A percentile compares a stretch with the other conserved stretches of the same genome.
These are phyloP conservation scores for Elephantulus edwardii DNA, from an alignment of 2,113 vertebrate species.

Conservation along the genomic window DNA sequence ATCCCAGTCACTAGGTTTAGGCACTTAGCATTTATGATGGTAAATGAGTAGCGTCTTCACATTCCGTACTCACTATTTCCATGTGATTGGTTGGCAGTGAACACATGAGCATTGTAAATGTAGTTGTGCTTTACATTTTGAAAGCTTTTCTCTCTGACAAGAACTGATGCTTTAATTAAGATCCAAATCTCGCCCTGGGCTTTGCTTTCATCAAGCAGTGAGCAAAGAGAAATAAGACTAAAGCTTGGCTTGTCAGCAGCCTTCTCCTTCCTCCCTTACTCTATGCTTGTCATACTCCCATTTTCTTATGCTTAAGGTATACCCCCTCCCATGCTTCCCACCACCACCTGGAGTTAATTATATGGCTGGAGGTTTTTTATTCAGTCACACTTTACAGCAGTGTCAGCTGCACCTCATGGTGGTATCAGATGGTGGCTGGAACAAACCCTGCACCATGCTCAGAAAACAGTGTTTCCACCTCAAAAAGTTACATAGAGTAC, in stretches of 20 bases:
- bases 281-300: background rate
- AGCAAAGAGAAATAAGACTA: background rate
- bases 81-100: background rate
- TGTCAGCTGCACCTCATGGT: slow-evolving; percentile 56
- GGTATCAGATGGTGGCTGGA: slow-evolving; percentile 59
- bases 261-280: background rate
- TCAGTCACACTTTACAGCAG: background rate
- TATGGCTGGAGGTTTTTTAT: slow-evolving; percentile 60
- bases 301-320: background rate
- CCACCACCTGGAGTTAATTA: slow-evolving; percentile 33
- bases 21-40: background rate
- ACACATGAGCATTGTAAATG: background rate
- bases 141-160: background rate
- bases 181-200: background rate
- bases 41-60: background rate
- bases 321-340: background rate
- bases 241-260: background rate
- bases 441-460: slow-evolving; percentile 5
- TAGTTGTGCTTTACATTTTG: background rate
- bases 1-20: background rate
- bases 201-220: background rate
- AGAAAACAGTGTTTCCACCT: slow-evolving; percentile 55
- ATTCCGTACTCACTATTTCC: background rate
- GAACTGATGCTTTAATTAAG: background rate
- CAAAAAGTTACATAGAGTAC: background rate